Conservation (phyloP, 2,113 vertebrate genomes). For the Sturnus vulgaris region DNA sequence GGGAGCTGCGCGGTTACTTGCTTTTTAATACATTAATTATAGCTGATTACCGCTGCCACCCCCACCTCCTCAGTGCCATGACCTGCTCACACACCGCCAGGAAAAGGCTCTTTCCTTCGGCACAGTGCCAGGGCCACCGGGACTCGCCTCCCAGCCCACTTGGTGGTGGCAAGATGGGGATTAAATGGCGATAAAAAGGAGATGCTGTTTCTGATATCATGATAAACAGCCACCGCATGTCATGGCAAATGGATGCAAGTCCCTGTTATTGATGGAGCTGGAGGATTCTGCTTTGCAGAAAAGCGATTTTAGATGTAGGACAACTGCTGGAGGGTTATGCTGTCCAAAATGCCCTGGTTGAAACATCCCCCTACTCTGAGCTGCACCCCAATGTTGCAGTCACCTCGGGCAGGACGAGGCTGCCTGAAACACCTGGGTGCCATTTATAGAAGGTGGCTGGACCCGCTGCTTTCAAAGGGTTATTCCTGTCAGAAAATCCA, state of each 20-base stretch:
- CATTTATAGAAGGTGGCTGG: accelerated
- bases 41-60: neutral
- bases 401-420: accelerated
- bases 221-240: neutral
- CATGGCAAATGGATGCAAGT: neutral
- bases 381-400: accelerated
- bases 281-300: neutral
- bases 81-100: neutral
- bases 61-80: neutral
- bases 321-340: neutral
- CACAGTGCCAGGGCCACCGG: neutral
- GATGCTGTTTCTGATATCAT: neutral
- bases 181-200: neutral
- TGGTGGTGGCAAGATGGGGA: neutral
- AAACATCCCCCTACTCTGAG: neutral
- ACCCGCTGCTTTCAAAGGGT: neutral
- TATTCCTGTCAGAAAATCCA: neutral
- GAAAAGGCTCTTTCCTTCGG: neutral
- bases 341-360: neutral
- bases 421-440: neutral
- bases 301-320: neutral
- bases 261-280: neutral
- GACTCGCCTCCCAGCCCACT: neutral
- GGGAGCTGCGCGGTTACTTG: neutral
- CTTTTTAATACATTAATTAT: slow-evolving; percentile 50